Conservation (phyloP, 1,140 invertebrate genomes). For the Portunus trituberculatus region DNA sequence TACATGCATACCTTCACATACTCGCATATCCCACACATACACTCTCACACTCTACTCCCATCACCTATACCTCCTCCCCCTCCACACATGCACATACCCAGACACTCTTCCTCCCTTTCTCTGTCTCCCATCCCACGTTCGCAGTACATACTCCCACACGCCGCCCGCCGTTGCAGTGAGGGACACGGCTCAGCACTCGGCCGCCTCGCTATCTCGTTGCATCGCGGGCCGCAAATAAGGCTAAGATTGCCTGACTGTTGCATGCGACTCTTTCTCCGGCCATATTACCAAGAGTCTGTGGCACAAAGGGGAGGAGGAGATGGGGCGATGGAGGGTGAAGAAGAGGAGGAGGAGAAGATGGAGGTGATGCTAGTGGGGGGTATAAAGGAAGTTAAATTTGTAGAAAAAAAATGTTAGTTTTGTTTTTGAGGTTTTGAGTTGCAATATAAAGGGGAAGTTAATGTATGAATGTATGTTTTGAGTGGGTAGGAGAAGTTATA, state of each 20-base stretch:
- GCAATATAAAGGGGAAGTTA: neutral
- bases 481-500: neutral
- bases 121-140: neutral
- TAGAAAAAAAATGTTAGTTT: no score
- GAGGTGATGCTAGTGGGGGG: neutral
- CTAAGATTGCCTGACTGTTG: conserved; percentile 9
- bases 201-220: neutral
- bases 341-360: neutral
- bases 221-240: neutral
- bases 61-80: neutral
- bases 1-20: neutral
- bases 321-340: neutral
- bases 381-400: neutral
- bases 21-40: neutral
- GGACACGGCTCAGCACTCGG: neutral
- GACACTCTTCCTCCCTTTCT: neutral
- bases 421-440: no score
- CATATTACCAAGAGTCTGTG: conserved; percentile 7
- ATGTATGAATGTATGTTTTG: neutral
- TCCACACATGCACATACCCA: neutral
- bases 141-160: neutral
- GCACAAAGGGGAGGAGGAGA: neutral
- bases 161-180: neutral
- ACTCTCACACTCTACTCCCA: neutral
- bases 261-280: neutral